These are phyloP conservation scores for Bombyx mandarina DNA, from an alignment of 1,140 invertebrate species.

Conservation along the genomic window DNA sequence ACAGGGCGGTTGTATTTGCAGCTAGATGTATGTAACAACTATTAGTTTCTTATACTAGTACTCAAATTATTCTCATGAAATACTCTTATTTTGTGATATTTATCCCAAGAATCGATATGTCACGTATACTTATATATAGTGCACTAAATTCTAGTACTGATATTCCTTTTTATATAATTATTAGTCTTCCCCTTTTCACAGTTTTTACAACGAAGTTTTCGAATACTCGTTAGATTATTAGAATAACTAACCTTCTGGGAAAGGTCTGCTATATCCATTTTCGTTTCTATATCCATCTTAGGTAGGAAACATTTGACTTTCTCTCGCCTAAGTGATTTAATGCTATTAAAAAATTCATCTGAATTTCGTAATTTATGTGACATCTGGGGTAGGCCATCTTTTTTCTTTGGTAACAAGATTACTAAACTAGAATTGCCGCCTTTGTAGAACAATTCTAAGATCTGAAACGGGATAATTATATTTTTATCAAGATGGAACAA, in stretches of 20 bases:
- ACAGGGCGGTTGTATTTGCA: background rate
- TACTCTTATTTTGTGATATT: background rate
- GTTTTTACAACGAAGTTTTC: conserved; percentile 1
- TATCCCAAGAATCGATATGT: background rate
- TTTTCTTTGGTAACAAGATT: no score
- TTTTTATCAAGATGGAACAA: no score
- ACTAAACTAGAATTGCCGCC: no score
- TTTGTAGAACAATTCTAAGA: no score
- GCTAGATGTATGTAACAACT: background rate
- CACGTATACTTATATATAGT: background rate
- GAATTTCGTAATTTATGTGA: conserved; percentile 8
- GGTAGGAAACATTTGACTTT: no score
- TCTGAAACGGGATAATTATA: no score
- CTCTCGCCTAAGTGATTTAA: background rate
- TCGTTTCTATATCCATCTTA: no score
- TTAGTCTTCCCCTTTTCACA: conserved; percentile 4
- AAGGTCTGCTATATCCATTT: no score
- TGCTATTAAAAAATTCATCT: conserved; percentile 3
- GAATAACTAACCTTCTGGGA: no score
- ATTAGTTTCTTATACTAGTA: background rate
- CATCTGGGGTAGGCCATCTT: conserved; percentile 6
- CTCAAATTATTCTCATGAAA: no score
- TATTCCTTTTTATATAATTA: no score
- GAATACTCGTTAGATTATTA: conserved; percentile 2
- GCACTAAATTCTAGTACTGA: no score